Evolutionary conservation across 2,113 vertebrate genomes (phyloP), one percentile per base, ranked within the genome.

Genomic region (Panurus biarmicus): DNA sequence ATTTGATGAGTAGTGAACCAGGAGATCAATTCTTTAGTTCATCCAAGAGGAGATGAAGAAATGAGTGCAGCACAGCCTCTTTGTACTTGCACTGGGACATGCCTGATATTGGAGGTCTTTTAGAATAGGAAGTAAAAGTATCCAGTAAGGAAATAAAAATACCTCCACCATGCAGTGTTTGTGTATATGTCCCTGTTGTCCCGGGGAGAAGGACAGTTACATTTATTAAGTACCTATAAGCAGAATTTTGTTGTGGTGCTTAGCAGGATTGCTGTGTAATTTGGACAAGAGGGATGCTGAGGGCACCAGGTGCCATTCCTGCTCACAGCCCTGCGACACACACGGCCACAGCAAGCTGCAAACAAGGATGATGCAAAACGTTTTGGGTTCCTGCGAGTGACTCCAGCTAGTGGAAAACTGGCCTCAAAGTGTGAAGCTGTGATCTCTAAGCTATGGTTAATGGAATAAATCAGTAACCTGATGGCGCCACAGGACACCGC

Each of bases 241-340:
- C 35, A 50, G 24, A 47, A 10, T 18, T 66, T 87, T 51, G 13
- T 31, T 47, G 33, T 45, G 25, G 44, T 48, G 12, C 42, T 89
- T n/a, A 36, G 21, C 12, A 19, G 18, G 15, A 31, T 35, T 60
- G 65, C 44, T 29, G n/a, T 17, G 33, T 38, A 20, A 29, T 58
- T 88, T 57, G 58, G 71, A 66, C 33, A 29, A 70, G n/a, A 31
- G 22, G 24, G 36, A 14, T 36, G 31, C 28, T 72, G 53, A n/a
- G 40, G n/a, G 21, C 6, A 7, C 4, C 2, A 5, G 17, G 6
- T 42, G 26, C n/a, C 28, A 6, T 22, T 48, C 45, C 57, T 36
- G 21, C 57, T 61, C 0, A 2, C 13, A 48, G 33, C 33, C 74
- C 35, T 44, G 38, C 1, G 0, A 14, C 0, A 1, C 38, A 11